Base-by-base conservation (phyloP, 2,888 invertebrate species). In the Lithophane ornitopus region DNA sequence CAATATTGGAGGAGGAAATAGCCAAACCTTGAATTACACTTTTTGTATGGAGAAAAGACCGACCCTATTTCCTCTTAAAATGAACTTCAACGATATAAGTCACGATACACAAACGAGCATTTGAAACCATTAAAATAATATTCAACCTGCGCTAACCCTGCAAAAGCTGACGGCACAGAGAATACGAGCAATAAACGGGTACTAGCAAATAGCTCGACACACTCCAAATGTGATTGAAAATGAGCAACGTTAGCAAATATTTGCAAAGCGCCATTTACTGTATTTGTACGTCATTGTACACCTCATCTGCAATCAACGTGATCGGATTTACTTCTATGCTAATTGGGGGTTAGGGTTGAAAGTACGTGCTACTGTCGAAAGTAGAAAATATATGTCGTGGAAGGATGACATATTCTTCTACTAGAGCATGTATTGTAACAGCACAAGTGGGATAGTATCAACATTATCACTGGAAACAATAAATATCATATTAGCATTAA, bases 161-260 rank as follows among this genome's bases (percentile, higher is more conserved):
- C 59, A 80, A 81, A 82, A n/a, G 82, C 78, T 80, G 73, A 81
- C 77, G 78, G 72, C 66, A 61, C 63, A 58, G 66, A 75, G 76
- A 46, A 78, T 78, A 80, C 76, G 74, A 84, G 82, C 84, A 82
- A 88, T 89, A 89, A 88, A 88, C 87, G 84, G 81, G 81, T 85
- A 73, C 84, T 86, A 73, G 84, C 89, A 89, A 91, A 92, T 89
- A 83, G 88, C 90, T 91, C 90, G 90, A 91, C 90, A 91, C 83
- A 87, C 84, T 88, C 84, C 87, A 87, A 91, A 91, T 90, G 88
- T 85, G 87, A 89, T 89, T 84, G 87, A 87, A 89, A 90, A 90
- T 86, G 88, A 88, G 89, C 88, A 85, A 83, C 81, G 76, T 71
- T 56, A 73, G 84, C 90, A 90, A 90, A 91, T 90, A 89, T 91